Base-by-base conservation (phyloP, 2,888 invertebrate genomes). In the Pterostichus niger region DNA sequence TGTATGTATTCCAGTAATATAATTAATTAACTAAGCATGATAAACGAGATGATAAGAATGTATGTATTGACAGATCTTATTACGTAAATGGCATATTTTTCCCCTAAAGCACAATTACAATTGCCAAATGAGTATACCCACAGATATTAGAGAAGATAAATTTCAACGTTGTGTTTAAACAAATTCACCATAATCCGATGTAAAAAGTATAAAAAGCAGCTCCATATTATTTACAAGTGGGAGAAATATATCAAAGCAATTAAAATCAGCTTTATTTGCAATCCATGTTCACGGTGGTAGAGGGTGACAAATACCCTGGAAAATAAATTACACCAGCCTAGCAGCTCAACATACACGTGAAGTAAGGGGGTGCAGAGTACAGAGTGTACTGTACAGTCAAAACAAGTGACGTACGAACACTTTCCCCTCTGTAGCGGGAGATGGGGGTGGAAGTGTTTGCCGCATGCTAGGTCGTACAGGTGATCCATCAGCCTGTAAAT, bases 401-500 rank as follows among this genome's bases (percentile, higher is more conserved):
- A 46, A 49, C 64, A 79, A 64, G 61, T 79, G 49, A 56, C 79
- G 64, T 49, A 40, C 44, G 24, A 56, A 52, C 56, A 59, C 59
- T 56, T 59, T 59, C 59, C 77, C 77, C 59, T 17, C 79, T 31
- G n/a, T n/a, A 35, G 7, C 6, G 68, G 15, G 40, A 40, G 75
- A 24, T 24, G 24, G 61, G 15, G 54, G 54, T 33, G 49, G 82
- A 83, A 77, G 64, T 64, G 59, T 82, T 82, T 76, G 49, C 64
- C 61, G 59, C 79, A 44, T 61, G 56, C 59, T 40, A 13, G 11
- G 75, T 56, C 77, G 73, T 75, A 59, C 80, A 84, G 85, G 85
- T 85, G 85, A 87, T 87, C 87, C 86, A 86, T 87, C 87, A 87
- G 86, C 64, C 46, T 46, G 33, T 79, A 84, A 86, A 84, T 86